A percentile compares a stretch with the other conserved stretches of the same genome.
Conservation (phyloP, 2,113 vertebrate genomes). For the Vombatus ursinus region DNA sequence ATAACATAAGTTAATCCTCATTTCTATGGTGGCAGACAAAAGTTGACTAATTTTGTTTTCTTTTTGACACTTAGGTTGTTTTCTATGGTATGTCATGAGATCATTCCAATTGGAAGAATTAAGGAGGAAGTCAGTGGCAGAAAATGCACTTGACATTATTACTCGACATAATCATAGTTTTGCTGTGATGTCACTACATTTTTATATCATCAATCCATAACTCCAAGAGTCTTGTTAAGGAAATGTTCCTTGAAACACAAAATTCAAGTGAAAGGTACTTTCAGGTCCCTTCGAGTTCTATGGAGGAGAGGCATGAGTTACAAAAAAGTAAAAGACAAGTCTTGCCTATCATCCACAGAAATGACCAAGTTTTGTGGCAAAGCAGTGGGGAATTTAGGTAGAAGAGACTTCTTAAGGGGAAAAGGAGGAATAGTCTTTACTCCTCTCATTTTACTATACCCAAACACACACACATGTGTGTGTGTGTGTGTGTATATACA, state of each 20-base stretch:
- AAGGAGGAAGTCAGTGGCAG: conserved; percentile 78
- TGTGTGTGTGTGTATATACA: too few species aligned
- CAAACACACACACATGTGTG: not conserved
- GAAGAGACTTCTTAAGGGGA: conserved; percentile 37
- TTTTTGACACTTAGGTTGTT: conserved; percentile 88
- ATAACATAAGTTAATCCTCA: conserved; percentile 91
- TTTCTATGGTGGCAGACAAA: conserved; percentile 95
- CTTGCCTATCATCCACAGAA: conserved; percentile 35
- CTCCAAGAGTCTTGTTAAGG: conserved; percentile 77
- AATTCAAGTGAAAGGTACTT: conserved; percentile 15
- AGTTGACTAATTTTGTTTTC: conserved; percentile 92
- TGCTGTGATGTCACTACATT: conserved; percentile 86
- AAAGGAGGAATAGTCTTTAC: conserved; percentile 34
- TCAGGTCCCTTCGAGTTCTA: conserved; percentile 22
- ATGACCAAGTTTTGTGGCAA: conserved; percentile 60
- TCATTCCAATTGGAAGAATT: conserved; percentile 81
- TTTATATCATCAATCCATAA: conserved; percentile 83
- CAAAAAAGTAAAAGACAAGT: conserved; percentile 40
- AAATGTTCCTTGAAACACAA: conserved; percentile 73
- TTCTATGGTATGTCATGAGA: conserved; percentile 88
- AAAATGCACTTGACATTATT: conserved; percentile 84
- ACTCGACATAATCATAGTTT: conserved; percentile 83
- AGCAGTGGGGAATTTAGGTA: conserved; percentile 24
- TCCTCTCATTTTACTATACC: not conserved
- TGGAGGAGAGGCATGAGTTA: conserved; percentile 17